These are phyloP conservation scores for Azemiops feae DNA, from an alignment of 2,113 vertebrate species.

Conservation along the genomic window DNA sequence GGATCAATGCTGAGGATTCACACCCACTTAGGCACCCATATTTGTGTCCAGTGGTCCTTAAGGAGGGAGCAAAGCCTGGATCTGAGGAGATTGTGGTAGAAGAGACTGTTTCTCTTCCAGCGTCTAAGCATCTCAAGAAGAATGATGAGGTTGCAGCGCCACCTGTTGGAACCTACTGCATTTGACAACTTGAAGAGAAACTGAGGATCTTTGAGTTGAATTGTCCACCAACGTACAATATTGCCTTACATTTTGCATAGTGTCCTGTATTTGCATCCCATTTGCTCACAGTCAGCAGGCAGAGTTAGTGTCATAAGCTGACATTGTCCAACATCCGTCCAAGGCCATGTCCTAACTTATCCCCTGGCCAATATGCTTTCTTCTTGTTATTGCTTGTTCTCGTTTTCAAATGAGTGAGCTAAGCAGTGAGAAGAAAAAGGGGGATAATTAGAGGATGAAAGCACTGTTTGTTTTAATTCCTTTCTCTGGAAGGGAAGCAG, in stretches of 20 bases:
- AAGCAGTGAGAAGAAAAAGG: not conserved
- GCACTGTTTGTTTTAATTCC: not conserved
- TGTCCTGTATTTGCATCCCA: not conserved
- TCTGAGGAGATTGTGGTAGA: not conserved
- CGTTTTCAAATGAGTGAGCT: not conserved
- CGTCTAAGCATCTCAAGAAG: not conserved
- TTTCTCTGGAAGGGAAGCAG: not conserved
- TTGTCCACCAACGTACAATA: not conserved
- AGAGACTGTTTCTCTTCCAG: not conserved
- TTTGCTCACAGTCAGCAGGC: not conserved
- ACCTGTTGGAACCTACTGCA: constrained; percentile 50
- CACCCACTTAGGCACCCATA: not conserved
- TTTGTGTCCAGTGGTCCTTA: not conserved
- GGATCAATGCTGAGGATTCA: not conserved
- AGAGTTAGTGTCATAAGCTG: too few species aligned
- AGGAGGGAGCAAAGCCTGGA: not conserved
- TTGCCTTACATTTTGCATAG: not conserved
- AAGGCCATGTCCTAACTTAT: not conserved
- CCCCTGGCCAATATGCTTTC: not conserved
- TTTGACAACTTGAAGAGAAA: not conserved
- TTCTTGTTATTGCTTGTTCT: not conserved
- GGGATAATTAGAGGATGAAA: not conserved
- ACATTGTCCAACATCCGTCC: not conserved
- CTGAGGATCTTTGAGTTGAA: not conserved
- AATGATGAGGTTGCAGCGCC: constrained; percentile 51